These are phyloP conservation scores for Syrrhaptes paradoxus DNA, from an alignment of 2,113 vertebrate genomes.

Conservation along the genomic window DNA sequence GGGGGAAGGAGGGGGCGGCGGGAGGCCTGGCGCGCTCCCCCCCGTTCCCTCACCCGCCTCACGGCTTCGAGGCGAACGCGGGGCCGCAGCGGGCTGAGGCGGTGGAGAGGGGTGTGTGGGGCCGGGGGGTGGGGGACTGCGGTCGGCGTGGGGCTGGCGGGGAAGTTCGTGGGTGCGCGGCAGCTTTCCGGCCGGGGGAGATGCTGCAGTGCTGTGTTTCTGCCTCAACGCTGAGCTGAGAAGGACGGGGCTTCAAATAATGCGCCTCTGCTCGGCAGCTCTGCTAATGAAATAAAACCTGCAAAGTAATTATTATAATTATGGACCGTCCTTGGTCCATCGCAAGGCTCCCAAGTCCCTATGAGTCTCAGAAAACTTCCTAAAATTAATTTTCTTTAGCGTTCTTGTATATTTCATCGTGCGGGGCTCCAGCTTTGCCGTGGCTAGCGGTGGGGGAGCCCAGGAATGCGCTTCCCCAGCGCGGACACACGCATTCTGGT, in stretches of 20 bases:
- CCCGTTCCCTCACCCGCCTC: neutral
- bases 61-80: neutral
- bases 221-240: neutral
- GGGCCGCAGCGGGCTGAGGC: neutral
- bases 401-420: fast-evolving
- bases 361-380: neutral
- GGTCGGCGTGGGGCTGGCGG: neutral
- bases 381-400: neutral
- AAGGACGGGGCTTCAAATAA: conserved; percentile 7
- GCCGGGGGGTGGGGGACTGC: neutral
- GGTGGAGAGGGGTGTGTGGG: too few species aligned
- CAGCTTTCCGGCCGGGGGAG: neutral
- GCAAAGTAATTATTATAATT: neutral
- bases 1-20: neutral
- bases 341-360: neutral
- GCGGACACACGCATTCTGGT: neutral
- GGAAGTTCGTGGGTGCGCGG: neutral
- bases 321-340: fast-evolving
- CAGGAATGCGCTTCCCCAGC: neutral
- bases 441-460: neutral
- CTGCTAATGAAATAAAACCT: neutral
- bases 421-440: neutral
- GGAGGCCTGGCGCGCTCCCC: neutral
- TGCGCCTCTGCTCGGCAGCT: neutral
- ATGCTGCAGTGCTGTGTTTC: neutral